Evolutionary conservation across 1,140 invertebrate species (phyloP), one percentile per base, ranked within the genome.

Genomic region (Aphelinus certus): DNA sequence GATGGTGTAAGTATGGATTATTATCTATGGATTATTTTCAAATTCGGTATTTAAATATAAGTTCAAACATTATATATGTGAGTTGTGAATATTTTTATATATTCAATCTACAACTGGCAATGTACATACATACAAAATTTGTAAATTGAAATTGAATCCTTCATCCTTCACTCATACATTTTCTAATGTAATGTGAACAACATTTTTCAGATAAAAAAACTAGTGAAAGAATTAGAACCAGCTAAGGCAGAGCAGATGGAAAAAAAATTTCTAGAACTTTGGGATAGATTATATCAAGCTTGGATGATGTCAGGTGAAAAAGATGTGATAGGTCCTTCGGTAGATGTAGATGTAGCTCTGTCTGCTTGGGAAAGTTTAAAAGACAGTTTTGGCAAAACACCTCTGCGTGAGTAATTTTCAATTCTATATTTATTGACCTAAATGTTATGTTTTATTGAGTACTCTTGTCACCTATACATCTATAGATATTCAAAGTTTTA

Each of bases 271-370:
- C 88, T 98, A 48, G 95, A 98, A 86, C 89, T 98, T 9, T 97
- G 96, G 94, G 97, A 99, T 83, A 90, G 95, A 77, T 90, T 98
- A 1, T 98, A 98, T 85, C 95, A 96, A 83, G 93, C 95, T 64
- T 98, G 95, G 95, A 93, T 96, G 84, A 92, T 93, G 83, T 91
- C 92, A 2, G 88, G 87, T 76, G 88, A 89, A 10, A 85, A 88
- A 76, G 85, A 88, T 74, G 82, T 85, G 42, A 88, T 91, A 60
- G 94, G 94, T 0, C 94, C 94, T 1, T 84, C 81, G 7, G 87
- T 87, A 4, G 90, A 93, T 78, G 91, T 93, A 3, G 90, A 92
- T 69, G 87, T 90, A 48, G 90, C 91, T 62, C n/a, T 90, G 93
- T 74, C 90, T 88, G 80, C 89, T 1, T 95, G 93, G 91, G 91